Base-by-base conservation (phyloP, 2,797 vertebrate species). In the Botia almorhae region DNA sequence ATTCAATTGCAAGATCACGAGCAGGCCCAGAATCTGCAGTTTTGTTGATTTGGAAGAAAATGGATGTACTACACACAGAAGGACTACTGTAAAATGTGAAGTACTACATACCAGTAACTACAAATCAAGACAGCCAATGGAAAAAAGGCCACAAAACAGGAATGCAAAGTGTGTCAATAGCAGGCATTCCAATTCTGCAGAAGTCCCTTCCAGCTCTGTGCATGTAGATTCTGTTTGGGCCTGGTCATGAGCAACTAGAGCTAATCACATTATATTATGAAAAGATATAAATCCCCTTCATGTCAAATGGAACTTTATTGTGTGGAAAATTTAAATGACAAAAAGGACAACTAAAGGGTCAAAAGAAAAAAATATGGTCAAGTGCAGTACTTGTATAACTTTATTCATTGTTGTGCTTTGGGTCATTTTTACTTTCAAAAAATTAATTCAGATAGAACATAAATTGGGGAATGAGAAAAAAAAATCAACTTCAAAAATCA, bases 341-440 rank as follows among this genome's bases (percentile, higher is more conserved):
- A 82, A 7, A 29, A 61, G 23, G 29, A 61, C 60, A 87, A 85
- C 74, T 58, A 81, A 64, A 84, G 87, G 29, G 19, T 10, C 6
- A 77, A 58, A 86, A 53, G 56, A 89, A 91, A 90, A 81, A 88
- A 90, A 88, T 88, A 87, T 84, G 48, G 85, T 91, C 87, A 91
- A 93, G 85, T 88, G 89, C 90, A 92, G 79, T 89, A 92, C 90
- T 89, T 89, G 81, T 88, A 90, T 21, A 87, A 86, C 92, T 93
- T 94, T 93, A 94, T 93, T 94, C 56, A 88, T 85, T 77, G 85
- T 93, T 94, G 93, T 94, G 93, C 91, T 93, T 94, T 83, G 87
- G 89, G 89, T 90, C 87, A 89, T 87, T 91, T 90, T 53, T 33
- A 63, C 58, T 88, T 89, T 88, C 68, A 86, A 91, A 92, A 91